A percentile compares a stretch with the other conserved stretches of the same genome.
Evolutionary conservation across 2,113 vertebrate species (phyloP).

Genomic region (Sapayoa aenigma): DNA sequence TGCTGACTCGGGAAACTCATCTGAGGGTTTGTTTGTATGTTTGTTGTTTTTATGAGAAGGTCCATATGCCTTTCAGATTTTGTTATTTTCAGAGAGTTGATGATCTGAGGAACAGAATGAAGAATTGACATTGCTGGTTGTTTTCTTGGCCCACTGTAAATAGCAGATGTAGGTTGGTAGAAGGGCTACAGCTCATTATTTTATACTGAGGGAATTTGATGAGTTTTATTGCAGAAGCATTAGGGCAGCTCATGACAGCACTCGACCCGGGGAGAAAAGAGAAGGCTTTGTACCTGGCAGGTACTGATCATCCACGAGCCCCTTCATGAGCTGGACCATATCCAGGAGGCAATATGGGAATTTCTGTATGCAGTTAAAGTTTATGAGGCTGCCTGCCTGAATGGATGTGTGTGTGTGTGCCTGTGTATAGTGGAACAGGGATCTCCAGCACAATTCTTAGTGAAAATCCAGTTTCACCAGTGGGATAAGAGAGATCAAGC

Average conservation of each 20-base stretch:
- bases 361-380: slow-evolving; percentile 23
- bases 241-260: slow-evolving; percentile 1
- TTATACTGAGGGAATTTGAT: slow-evolving; percentile 8
- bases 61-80: slow-evolving; percentile 62
- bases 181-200: background rate
- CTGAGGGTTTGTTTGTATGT: slow-evolving; percentile 51
- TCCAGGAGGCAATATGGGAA: slow-evolving; percentile 31
- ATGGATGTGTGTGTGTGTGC: background rate
- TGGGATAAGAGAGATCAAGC: background rate
- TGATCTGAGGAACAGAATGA: slow-evolving; percentile 52
- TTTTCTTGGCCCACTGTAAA: slow-evolving; percentile 46
- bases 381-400: slow-evolving; percentile 25
- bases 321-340: background rate
- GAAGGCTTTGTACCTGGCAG: slow-evolving; percentile 25
- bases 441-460: background rate
- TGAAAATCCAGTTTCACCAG: slow-evolving; percentile 2
- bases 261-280: background rate
- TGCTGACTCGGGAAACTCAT: slow-evolving; percentile 49
- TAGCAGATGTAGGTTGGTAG: slow-evolving; percentile 49
- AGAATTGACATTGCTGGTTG: slow-evolving; percentile 5
- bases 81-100: slow-evolving; percentile 44
- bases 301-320: background rate
- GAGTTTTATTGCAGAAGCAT: slow-evolving; percentile 11
- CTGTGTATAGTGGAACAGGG: background rate
- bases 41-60: slow-evolving; percentile 63